Evolutionary conservation across 2,888 invertebrate species (phyloP).

Genomic region (Myopa testacea): DNA sequence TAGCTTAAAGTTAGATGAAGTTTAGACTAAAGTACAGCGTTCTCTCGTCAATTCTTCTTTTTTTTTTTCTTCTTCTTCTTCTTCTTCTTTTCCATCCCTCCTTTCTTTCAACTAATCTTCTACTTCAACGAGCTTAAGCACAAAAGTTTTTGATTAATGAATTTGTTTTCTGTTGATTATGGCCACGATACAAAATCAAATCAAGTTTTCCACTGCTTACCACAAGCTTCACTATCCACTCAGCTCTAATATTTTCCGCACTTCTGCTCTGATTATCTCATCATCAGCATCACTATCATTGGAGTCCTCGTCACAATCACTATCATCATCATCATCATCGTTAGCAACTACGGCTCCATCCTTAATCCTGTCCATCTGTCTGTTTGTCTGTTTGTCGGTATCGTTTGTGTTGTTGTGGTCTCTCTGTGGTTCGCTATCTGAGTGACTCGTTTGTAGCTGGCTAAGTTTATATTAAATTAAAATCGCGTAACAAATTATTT

Average conservation of each 20-base stretch:
- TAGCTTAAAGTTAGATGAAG: too few species aligned
- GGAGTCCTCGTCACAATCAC: background rate
- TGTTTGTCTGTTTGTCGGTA: slow-evolving; percentile 4
- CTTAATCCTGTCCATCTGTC: background rate
- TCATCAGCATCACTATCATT: background rate
- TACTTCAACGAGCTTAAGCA: background rate
- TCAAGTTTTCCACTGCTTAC: background rate
- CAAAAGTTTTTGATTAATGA: background rate
- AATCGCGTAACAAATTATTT: slow-evolving; percentile 25
- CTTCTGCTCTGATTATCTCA: too few species aligned
- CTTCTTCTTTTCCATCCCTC: background rate
- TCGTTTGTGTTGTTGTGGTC: slow-evolving; percentile 1
- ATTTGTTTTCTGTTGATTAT: background rate
- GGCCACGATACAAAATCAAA: background rate
- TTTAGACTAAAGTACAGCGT: too few species aligned
- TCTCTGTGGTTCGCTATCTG: background rate
- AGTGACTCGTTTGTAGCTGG: too few species aligned
- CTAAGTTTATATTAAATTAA: slow-evolving; percentile 32
- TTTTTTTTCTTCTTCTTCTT: background rate
- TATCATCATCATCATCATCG: slow-evolving; percentile 7
- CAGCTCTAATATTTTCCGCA: background rate
- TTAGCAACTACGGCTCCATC: background rate
- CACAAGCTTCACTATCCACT: background rate
- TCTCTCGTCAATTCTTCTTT: background rate
- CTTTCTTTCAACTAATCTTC: background rate